Percentiles rank a stretch among this genome's conserved stretches.
Evolutionary conservation across 2,888 invertebrate genomes (phyloP).

Genomic region (Julus scanicus): DNA sequence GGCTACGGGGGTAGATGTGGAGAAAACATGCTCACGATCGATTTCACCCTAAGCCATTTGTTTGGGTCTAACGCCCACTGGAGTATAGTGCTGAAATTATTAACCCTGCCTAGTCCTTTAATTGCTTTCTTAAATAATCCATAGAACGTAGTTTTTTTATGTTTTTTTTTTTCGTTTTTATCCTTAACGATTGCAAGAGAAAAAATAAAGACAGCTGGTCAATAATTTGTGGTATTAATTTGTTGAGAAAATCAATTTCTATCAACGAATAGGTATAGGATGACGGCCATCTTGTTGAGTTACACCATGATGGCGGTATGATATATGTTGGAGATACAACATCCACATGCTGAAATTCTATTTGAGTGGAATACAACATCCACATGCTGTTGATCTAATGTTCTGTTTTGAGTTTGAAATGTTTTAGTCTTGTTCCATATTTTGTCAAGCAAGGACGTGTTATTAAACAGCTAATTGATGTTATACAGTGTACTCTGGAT

Average conservation of each 20-base stretch:
- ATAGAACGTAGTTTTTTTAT: not conserved
- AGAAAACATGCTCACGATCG: constrained; percentile 22
- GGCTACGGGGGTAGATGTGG: not conserved
- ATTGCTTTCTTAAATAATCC: constrained; percentile 47
- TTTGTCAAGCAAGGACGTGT: no score
- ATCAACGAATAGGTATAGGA: not conserved
- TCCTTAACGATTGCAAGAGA: not conserved
- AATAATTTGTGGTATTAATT: constrained; percentile 25
- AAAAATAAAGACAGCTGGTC: constrained; percentile 37
- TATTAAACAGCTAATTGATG: no score
- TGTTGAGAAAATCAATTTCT: not conserved
- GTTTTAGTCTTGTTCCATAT: no score
- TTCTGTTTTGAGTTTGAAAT: no score
- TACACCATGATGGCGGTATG: no score
- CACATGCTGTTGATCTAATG: no score
- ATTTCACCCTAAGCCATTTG: not conserved
- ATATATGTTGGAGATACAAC: no score
- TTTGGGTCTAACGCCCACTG: not conserved
- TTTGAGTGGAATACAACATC: no score
- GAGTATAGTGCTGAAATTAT: not conserved
- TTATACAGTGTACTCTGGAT: no score
- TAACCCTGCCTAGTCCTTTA: constrained; percentile 1
- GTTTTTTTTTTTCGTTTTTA: not conserved
- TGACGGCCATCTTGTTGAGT: not conserved
- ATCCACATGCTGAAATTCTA: no score